Conservation (phyloP, 2,888 invertebrate genomes). For the Noctua janthina region DNA sequence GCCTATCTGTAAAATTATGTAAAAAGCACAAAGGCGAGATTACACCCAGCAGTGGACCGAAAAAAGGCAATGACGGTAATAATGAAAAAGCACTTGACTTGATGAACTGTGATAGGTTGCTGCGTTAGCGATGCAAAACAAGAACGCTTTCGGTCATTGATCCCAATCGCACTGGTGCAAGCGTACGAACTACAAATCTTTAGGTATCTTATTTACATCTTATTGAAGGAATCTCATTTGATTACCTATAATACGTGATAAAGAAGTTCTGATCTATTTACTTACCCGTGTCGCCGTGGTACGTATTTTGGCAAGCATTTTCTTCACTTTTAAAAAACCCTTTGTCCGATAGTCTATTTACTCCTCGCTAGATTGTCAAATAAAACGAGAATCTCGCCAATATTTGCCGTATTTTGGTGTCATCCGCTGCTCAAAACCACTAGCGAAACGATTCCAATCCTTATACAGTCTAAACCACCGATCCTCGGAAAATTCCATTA, state of each 20-base stretch:
- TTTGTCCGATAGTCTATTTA: not conserved
- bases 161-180: not conserved
- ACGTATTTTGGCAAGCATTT: not conserved
- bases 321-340: not conserved
- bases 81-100: not conserved
- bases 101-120: not conserved
- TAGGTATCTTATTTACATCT: conserved; percentile 2
- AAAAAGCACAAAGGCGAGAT: not conserved
- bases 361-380: not conserved
- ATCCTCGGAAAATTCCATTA: conserved; percentile 42
- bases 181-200: not conserved
- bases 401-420: not conserved
- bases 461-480: not conserved
- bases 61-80: not conserved
- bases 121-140: not conserved
- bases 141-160: conserved; percentile 18
- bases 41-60: too few relatives aligned
- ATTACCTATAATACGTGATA: not conserved
- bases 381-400: not conserved
- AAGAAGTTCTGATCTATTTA: not conserved
- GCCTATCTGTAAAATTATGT: not conserved
- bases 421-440: conserved; percentile 3
- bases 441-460: conserved; percentile 16
- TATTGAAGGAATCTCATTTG: not conserved
- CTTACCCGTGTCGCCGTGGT: not conserved